Evolutionary conservation across 1,140 invertebrate genomes (phyloP), one percentile per base, ranked within the genome.

Genomic region (Meloidogyne floridensis): DNA sequence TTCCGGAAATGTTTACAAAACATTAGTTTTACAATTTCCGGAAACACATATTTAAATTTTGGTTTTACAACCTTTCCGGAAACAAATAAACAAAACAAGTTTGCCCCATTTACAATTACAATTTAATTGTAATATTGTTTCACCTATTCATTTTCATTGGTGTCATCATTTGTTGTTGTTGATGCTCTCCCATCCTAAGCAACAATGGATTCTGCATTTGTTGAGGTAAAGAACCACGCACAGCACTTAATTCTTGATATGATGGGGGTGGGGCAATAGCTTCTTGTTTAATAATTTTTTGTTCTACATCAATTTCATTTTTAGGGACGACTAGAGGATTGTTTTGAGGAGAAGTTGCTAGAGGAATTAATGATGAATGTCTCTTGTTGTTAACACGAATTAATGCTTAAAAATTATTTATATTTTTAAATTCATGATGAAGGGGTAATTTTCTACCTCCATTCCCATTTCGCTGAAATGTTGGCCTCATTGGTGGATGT

Each of bases 201-300:
- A 87, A 81, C 13, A 87, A 80, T n/a, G 87, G 86, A 72, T 87
- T 87, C 82, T 87, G 87, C 51, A 86, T 72, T 72, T 84, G 80
- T 3, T 10, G 13, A 15, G 69, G 54, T 65, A 65, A 65, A 32
- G 59, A 20, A 18, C 82, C 81, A 65, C 88, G 85, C n/a, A 90
- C 87, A 53, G 80, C 70, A 75, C 82, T 87, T 74, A 88, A 77
- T 78, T 88, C 87, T 51, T 87, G 85, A 74, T 88, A 88, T 0
- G 87, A 87, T 13, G 87, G 87, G 1, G 85, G 87, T 74, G 83
- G 85, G 65, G 84, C 75, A 11, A 82, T 74, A 10, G 72, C 69
- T 72, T 87, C 86, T 11, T 69, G 70, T 84, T 87, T 69, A 72
- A 87, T 83, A 11, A 72, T 51, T 70, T 73, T 42, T 65, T 56